Percentiles rank a stretch among this genome's conserved stretches.
Evolutionary conservation across 2,113 vertebrate genomes (phyloP).

Genomic region (Theropithecus gelada): DNA sequence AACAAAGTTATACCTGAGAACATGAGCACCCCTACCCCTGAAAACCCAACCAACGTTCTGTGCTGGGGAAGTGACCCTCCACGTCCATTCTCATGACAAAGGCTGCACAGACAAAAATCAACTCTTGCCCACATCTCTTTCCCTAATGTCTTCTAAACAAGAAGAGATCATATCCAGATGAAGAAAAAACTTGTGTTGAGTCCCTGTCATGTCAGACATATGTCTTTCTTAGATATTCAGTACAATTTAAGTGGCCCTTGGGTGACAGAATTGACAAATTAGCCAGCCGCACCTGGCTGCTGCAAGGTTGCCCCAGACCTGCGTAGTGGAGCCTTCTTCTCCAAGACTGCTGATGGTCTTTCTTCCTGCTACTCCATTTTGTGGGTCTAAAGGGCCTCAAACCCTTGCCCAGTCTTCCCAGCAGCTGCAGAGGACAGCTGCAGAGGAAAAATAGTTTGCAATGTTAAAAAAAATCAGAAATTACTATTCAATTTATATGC

Average conservation of each 20-base stretch:
- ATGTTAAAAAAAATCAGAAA: not conserved
- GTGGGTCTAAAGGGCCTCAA: not conserved
- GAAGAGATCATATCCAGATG: not conserved
- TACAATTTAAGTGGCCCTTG: no score
- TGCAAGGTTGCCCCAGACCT: not conserved
- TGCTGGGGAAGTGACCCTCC: accelerated
- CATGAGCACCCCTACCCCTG: not conserved
- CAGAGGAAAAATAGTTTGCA: not conserved
- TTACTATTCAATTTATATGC: no score
- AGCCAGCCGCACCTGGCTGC: not conserved
- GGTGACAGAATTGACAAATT: not conserved
- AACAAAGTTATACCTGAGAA: not conserved
- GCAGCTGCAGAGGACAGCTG: not conserved
- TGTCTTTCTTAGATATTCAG: not conserved
- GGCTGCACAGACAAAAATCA: not conserved
- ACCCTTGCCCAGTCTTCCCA: not conserved
- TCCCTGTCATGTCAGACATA: not conserved
- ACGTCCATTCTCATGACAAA: not conserved
- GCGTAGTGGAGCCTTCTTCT: accelerated
- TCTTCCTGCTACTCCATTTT: not conserved
- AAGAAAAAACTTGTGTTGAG: not conserved
- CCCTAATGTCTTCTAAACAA: not conserved
- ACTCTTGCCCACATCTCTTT: not conserved
- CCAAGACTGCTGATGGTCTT: accelerated
- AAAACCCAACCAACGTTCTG: accelerated